Conservation (phyloP, 2,888 invertebrate genomes). For the Drosophila algonquin region DNA sequence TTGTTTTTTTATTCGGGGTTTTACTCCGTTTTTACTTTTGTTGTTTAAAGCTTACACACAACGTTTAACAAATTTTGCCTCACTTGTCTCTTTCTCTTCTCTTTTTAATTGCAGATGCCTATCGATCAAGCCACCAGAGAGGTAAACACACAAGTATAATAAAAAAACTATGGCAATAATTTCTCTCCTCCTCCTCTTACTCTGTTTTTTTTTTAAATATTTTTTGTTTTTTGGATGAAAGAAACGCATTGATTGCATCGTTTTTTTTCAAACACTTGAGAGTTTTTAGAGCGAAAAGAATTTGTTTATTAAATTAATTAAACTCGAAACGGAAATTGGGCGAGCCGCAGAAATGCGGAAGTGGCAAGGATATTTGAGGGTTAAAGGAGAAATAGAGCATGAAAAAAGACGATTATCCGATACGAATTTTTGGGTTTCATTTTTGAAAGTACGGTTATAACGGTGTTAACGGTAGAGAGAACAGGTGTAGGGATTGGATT, state of each 20-base stretch:
- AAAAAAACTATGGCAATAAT: conserved; percentile 72
- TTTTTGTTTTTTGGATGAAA: conserved; percentile 17
- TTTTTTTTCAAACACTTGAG: conserved; percentile 72
- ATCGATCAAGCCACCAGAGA: conserved; percentile 90
- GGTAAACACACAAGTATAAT: conserved; percentile 85
- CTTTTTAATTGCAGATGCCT: conserved; percentile 90
- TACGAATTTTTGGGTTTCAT: conserved; percentile 23
- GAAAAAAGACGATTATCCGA: conserved; percentile 22
- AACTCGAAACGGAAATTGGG: conserved; percentile 52
- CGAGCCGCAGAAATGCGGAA: conserved; percentile 50
- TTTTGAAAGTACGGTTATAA: conserved; percentile 27
- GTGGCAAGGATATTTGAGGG: conserved; percentile 47
- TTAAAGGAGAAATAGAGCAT: conserved; percentile 48
- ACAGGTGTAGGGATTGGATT: conserved; percentile 42
- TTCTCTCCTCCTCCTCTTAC: conserved; percentile 43
- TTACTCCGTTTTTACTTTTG: conserved; percentile 16
- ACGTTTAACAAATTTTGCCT: conserved; percentile 81
- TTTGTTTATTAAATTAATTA: conserved; percentile 65
- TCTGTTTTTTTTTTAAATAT: conserved; percentile 9
- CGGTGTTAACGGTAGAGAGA: conserved; percentile 25
- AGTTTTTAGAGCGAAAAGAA: conserved; percentile 83
- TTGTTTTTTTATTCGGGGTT: conserved; percentile 15
- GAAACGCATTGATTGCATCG: conserved; percentile 58
- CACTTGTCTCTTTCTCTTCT: conserved; percentile 85
- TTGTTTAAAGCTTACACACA: conserved; percentile 49